A percentile compares a stretch with the other conserved stretches of the same genome.
These are phyloP conservation scores for Saturnia japonica DNA, from an alignment of 2,888 invertebrate genomes.

Conservation along the genomic window DNA sequence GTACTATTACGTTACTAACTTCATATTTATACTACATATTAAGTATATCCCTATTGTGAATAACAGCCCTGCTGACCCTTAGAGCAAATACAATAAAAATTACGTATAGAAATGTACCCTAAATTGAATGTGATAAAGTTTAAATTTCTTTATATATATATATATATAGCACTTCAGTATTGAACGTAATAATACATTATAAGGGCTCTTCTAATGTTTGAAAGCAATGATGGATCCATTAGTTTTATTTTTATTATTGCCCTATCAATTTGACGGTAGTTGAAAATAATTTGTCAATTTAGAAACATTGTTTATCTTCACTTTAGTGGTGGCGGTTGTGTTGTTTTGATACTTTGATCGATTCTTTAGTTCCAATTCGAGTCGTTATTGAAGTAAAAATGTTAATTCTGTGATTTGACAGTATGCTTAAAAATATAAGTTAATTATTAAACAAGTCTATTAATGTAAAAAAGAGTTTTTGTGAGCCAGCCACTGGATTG, in stretches of 20 bases:
- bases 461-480: too few species aligned
- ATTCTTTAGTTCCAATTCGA: background rate
- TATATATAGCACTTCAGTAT: background rate
- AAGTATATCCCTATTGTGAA: conserved; percentile 7
- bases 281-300: conserved; percentile 7
- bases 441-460: too few species aligned
- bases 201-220: conserved; percentile 25
- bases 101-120: background rate
- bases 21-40: conserved; percentile 1
- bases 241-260: conserved; percentile 36
- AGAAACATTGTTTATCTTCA: background rate
- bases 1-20: background rate
- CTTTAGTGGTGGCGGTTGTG: background rate
- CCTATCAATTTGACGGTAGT: conserved; percentile 13
- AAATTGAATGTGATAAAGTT: background rate
- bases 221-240: conserved; percentile 29
- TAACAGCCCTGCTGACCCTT: background rate
- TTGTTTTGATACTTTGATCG: background rate
- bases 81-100: background rate
- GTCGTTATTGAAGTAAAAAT: background rate
- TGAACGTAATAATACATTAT: background rate
- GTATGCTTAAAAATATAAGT: too few species aligned
- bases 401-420: too few species aligned
- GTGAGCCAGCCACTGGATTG: too few species aligned
- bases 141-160: background rate